Conservation (phyloP, 2,113 vertebrate species). For the Corythornis cristatus region DNA sequence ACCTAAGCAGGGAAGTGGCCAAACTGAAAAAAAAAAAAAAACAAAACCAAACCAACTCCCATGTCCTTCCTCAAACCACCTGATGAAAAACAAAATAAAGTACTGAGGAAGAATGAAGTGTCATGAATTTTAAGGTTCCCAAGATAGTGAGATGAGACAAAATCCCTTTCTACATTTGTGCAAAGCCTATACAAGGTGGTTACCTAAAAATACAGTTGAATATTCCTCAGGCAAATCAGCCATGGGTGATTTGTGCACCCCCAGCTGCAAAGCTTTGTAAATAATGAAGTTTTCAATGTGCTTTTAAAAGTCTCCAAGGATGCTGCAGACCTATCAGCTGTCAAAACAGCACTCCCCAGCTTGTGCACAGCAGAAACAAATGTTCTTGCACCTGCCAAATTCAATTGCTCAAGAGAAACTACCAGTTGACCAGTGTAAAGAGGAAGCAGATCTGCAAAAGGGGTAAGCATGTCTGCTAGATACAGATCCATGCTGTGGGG, state of each 20-base stretch:
- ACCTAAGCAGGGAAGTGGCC: background rate
- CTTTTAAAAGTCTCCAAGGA: slow-evolving; percentile 36
- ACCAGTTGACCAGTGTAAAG: background rate
- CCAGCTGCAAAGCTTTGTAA: background rate
- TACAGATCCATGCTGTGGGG: fast-evolving
- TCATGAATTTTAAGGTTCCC: background rate
- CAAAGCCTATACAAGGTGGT: background rate
- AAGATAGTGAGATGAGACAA: background rate
- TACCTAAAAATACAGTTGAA: background rate
- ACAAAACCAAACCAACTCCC: background rate
- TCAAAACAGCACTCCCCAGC: background rate
- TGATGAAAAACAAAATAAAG: background rate
- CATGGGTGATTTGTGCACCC: background rate
- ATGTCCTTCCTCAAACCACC: background rate
- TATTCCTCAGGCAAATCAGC: background rate
- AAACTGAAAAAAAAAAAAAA: background rate
- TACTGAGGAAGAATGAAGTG: background rate
- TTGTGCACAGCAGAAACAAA: background rate
- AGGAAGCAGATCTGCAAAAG: background rate
- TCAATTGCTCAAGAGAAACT: background rate
- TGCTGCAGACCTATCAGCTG: slow-evolving; percentile 1
- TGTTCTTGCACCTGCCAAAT: background rate
- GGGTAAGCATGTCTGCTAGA: background rate
- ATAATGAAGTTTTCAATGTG: background rate
- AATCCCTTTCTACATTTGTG: background rate